Evolutionary conservation across 1,140 invertebrate species (phyloP), one percentile per base, ranked within the genome.

Genomic region (Drosophila aff.): DNA sequence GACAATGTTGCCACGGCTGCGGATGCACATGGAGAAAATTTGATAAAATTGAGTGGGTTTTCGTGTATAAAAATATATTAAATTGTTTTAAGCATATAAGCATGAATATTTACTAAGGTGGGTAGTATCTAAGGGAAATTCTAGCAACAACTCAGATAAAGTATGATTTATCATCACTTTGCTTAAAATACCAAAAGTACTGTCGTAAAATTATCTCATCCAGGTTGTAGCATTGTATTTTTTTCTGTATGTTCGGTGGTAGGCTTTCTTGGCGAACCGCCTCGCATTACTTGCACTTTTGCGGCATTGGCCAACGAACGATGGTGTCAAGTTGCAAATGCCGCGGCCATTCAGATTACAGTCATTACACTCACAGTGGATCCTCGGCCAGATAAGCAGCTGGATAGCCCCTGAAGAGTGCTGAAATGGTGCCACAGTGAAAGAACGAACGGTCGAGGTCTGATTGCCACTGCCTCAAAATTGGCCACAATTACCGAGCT

Each of bases 251-350:
- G 49, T 5, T 55, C 16, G 26, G 38, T 52, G 61, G 28, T 53
- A 64, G 62, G 76, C 81, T 90, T 90, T 84, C 85, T 75, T 81
- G 78, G 55, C 21, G 13, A 62, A 67, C 59, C 73, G 78, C 78
- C 58, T 90, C 85, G 62, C 81, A 84, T 89, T 89, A 81, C 84
- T 81, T 72, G 71, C 66, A 86, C 85, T 84, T 89, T 89, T 87
- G 80, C 71, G 77, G 77, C 82, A 68, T 71, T 69, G 80, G 75
- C 79, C 79, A 68, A 52, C 55, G 80, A 55, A 62, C 55, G 66
- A 52, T 67, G 75, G 81, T 80, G 81, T 81, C 78, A 63, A 77
- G 68, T 84, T 87, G 76, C 77, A 50, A 76, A 47, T 58, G 61
- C 41, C 66, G 49, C 66, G 47, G 61, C 44, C 52, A 66, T 58